Base-by-base conservation (phyloP, 2,888 invertebrate species). In the Griposia aprilina region DNA sequence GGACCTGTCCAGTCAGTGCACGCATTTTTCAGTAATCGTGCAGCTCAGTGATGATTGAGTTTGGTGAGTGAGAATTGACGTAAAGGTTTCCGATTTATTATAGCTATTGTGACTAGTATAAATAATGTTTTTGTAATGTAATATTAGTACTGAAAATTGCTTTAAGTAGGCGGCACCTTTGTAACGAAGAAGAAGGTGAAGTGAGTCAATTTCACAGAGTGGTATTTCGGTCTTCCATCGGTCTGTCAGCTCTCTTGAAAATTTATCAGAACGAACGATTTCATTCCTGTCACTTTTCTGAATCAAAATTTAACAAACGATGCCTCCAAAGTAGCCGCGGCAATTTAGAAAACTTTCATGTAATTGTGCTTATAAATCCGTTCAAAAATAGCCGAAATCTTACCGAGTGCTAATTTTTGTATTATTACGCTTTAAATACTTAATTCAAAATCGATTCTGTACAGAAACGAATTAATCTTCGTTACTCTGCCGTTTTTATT, bases 361-460 rank as follows among this genome's bases (percentile, higher is more conserved):
- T 30, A 70, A 26, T 71, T 77, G 5, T 26, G 8, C 45, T 55
- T 63, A 6, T 23, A 20, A 71, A 48, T 15, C 52, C 10, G n/a
- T 72, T n/a, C 62, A 55, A 75, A 79, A 83, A 76, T 80, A 73
- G 26, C 45, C 23, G 15, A n/a, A 48, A 26, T 55, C 20, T 74
- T 55, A 1, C 15, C 20, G 26, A 65, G 68, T 82, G 66, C 85
- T 88, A 81, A 88, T 85, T 80, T 68, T 80, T 59, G 30, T 67
- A 82, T 83, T 77, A 78, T 71, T 74, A 82, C 67, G 62, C 74
- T 69, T 83, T 83, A 78, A 90, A 87, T 86, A 82, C 76, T 79
- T 91, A 92, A 93, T 93, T 92, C 90, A 90, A 92, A 93, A 93
- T 92, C 92, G 90, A 93, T 93, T 93, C 87, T 86, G 80, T 87